These are phyloP conservation scores for Tipula confusa DNA, from an alignment of 2,888 invertebrate species.

Conservation along the genomic window DNA sequence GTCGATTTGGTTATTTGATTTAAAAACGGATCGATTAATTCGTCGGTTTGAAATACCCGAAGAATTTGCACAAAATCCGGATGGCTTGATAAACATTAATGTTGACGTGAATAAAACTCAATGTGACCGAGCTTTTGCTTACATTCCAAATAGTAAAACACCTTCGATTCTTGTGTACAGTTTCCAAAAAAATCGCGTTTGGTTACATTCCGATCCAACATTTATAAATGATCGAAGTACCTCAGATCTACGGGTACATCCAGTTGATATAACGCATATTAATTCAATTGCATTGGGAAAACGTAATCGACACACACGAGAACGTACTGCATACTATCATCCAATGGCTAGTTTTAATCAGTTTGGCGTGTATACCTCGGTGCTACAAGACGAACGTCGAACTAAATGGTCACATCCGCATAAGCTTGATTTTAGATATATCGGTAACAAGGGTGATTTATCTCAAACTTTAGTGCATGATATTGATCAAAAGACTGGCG, in stretches of 20 bases:
- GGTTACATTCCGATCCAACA: neutral
- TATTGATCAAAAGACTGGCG: slow-evolving; percentile 57
- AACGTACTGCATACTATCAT: slow-evolving; percentile 68
- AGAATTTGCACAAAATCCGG: slow-evolving; percentile 41
- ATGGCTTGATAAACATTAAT: slow-evolving; percentile 60
- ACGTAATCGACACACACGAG: slow-evolving; percentile 51
- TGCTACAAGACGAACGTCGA: neutral
- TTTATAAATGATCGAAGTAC: neutral
- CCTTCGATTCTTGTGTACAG: neutral
- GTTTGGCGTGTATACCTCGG: neutral
- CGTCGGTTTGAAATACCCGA: slow-evolving; percentile 53
- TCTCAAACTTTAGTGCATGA: slow-evolving; percentile 67
- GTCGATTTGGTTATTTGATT: slow-evolving; percentile 62
- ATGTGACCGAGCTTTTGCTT: slow-evolving; percentile 65
- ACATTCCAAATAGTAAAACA: slow-evolving; percentile 54
- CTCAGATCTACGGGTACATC: neutral
- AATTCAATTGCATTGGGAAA: slow-evolving; percentile 53
- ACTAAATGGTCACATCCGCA: neutral
- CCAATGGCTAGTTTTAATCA: slow-evolving; percentile 52
- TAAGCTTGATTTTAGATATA: neutral
- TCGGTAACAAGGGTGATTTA: neutral
- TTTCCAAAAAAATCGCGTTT: neutral
- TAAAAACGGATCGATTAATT: slow-evolving; percentile 59
- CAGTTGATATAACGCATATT: neutral
- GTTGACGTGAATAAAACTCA: slow-evolving; percentile 57